Evolutionary conservation across 2,113 vertebrate genomes (phyloP).

Genomic region (Bujurquina vittata): DNA sequence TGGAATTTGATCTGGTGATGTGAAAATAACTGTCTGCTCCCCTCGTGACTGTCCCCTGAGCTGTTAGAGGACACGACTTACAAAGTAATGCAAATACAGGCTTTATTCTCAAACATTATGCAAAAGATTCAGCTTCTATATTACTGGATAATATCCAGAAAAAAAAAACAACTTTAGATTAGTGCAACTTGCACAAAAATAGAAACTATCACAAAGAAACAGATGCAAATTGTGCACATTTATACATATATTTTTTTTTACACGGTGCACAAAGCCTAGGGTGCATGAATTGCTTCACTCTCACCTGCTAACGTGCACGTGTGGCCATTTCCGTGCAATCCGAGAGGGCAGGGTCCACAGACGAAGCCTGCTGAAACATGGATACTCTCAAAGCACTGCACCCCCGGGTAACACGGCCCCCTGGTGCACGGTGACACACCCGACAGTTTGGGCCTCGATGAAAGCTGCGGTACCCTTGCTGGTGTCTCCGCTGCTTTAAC

Average conservation of each 20-base stretch:
- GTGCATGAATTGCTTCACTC: not conserved
- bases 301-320: slow-evolving; percentile 70
- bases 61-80: slow-evolving; percentile 76
- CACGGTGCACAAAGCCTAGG: not conserved
- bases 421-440: slow-evolving; percentile 56
- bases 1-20: slow-evolving; percentile 31
- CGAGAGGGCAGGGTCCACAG: slow-evolving; percentile 80
- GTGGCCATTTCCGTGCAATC: slow-evolving; percentile 75
- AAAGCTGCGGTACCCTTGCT: slow-evolving; percentile 6
- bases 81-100: slow-evolving; percentile 24
- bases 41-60: slow-evolving; percentile 35
- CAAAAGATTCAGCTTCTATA: not conserved
- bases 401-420: slow-evolving; percentile 74
- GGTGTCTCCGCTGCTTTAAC: not conserved
- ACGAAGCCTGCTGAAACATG: slow-evolving; percentile 71
- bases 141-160: not conserved
- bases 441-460: slow-evolving; percentile 21
- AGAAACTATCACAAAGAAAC: not conserved
- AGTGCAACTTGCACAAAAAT: not conserved
- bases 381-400: slow-evolving; percentile 78
- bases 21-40: slow-evolving; percentile 26
- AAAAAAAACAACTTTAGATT: not conserved
- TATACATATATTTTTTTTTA: not conserved
- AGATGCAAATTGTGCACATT: not conserved
- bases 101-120: not conserved